phyloP scores from a whole-genome alignment of 2,888 invertebrate genomes.

The Gortyna flavago region DNA sequence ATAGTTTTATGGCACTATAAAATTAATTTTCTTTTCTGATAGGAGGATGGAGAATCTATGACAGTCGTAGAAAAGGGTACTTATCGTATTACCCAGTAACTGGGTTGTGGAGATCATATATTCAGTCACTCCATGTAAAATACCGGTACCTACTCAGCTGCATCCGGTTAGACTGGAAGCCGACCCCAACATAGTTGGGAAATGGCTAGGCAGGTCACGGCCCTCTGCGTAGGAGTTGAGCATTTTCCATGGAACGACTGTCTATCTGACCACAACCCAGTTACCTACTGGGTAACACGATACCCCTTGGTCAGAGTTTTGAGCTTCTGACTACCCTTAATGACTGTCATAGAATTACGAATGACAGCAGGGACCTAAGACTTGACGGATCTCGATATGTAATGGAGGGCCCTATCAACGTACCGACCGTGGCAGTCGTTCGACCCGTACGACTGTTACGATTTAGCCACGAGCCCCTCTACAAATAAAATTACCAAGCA shows the following conservation, averaged over 20 bases:
- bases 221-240: neutral
- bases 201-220: too few species aligned
- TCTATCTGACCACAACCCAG: neutral
- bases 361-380: neutral
- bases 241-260: neutral
- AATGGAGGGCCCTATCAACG: neutral
- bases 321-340: neutral
- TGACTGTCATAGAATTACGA: neutral
- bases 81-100: too few species aligned
- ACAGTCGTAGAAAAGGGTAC: too few species aligned
- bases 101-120: too few species aligned
- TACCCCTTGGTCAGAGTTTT: neutral
- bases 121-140: too few species aligned
- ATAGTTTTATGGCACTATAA: slow-evolving; percentile 24
- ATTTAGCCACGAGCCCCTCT: too few species aligned
- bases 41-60: slow-evolving; percentile 7
- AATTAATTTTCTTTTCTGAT: slow-evolving; percentile 7
- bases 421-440: neutral
- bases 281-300: neutral
- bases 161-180: too few species aligned
- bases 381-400: too few species aligned
- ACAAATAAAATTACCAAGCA: neutral
- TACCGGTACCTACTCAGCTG: too few species aligned
- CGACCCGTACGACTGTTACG: too few species aligned
- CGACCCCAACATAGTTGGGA: too few species aligned